Evolutionary conservation across 1,140 invertebrate species (phyloP).

Genomic region (Panulirus ornatus): DNA sequence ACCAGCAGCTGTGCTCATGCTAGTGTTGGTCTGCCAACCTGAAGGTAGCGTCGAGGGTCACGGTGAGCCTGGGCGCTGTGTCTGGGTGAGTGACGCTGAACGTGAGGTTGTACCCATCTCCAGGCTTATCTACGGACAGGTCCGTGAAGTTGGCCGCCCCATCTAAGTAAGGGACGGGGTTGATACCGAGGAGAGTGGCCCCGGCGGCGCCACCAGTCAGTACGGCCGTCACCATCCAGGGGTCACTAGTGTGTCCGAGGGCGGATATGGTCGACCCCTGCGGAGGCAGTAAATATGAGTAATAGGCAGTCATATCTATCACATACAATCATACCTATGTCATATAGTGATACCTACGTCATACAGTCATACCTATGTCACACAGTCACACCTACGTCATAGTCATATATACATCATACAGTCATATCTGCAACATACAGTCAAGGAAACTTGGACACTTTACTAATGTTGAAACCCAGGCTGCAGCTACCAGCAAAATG

Average conservation of each 20-base stretch:
- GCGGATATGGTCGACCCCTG: constrained; percentile 36
- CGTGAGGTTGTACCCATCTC: constrained; percentile 16
- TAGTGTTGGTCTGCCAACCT: too few relatives aligned
- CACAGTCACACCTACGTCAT: background rate
- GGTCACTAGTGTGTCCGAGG: constrained; percentile 37
- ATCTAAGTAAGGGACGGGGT: constrained; percentile 21
- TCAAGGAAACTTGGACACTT: too few relatives aligned
- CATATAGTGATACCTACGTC: background rate
- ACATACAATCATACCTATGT: too few relatives aligned
- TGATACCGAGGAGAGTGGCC: constrained; percentile 2
- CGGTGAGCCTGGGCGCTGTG: background rate
- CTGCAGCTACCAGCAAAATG: too few relatives aligned
- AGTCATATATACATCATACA: too few relatives aligned
- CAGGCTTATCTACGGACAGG: constrained; percentile 17
- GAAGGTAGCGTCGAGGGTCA: background rate
- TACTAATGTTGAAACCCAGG: too few relatives aligned
- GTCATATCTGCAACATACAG: too few relatives aligned
- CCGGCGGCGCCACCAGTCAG: constrained; percentile 14
- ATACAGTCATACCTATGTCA: too few relatives aligned
- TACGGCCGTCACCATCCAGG: constrained; percentile 38
- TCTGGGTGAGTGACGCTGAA: constrained; percentile 36
- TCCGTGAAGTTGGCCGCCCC: constrained; percentile 58
- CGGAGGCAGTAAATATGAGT: background rate
- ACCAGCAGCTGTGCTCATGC: too few relatives aligned
- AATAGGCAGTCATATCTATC: background rate